Evolutionary conservation across 1,140 invertebrate genomes (phyloP).

Genomic region (Scaptomyza graminum): DNA sequence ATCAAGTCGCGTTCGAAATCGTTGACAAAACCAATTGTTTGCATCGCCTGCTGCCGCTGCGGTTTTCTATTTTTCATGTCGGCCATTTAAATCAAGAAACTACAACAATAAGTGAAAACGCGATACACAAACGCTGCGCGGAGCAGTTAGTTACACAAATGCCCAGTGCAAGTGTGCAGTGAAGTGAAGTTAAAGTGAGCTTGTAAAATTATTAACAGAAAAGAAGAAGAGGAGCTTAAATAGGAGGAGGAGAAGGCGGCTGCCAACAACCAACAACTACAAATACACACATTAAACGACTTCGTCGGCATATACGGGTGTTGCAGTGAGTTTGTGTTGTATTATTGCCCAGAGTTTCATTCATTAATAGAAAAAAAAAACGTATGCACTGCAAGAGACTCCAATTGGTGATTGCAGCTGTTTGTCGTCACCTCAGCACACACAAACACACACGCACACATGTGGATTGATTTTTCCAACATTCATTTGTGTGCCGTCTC

Average conservation of each 20-base stretch:
- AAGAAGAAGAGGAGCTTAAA: background rate
- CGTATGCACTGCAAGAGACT: constrained; percentile 46
- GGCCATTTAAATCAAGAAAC: constrained; percentile 52
- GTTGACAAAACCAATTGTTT: constrained; percentile 20
- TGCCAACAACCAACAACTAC: constrained; percentile 11
- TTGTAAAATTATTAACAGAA: constrained; percentile 1
- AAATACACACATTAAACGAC: constrained; percentile 14
- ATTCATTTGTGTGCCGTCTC: constrained; percentile 34
- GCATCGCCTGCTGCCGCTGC: constrained; percentile 28
- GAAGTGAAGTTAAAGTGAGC: constrained; percentile 39
- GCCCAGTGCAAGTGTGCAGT: constrained; percentile 46
- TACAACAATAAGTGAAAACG: constrained; percentile 39
- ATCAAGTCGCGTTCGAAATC: background rate
- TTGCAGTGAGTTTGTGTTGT: constrained; percentile 59
- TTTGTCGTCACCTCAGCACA: constrained; percentile 40
- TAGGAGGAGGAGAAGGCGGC: constrained; percentile 6
- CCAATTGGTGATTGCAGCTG: constrained; percentile 59
- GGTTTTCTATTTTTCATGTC: constrained; percentile 34
- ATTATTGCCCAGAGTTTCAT: constrained; percentile 52
- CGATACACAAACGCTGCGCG: constrained; percentile 25
- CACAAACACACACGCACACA: constrained; percentile 53
- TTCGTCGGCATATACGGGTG: constrained; percentile 44
- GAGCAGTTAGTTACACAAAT: constrained; percentile 12
- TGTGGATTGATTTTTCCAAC: constrained; percentile 76
- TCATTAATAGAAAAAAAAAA: constrained; percentile 62